Evolutionary conservation across 2,113 vertebrate species (phyloP).

Genomic region (Takifugu flavidus): DNA sequence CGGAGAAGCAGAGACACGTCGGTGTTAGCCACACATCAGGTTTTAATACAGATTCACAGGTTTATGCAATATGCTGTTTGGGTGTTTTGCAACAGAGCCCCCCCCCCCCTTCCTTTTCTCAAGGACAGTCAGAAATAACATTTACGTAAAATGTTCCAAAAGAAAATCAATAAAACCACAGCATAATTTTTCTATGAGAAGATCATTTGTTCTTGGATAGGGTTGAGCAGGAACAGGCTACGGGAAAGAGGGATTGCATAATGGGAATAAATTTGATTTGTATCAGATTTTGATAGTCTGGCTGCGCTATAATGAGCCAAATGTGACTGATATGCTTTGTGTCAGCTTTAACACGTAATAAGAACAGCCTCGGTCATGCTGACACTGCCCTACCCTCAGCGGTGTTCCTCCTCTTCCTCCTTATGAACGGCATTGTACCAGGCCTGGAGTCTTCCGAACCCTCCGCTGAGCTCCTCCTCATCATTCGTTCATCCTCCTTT

Average conservation of each 20-base stretch:
- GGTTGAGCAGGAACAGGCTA: too few species aligned
- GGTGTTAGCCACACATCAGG: constrained; percentile 16
- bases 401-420: constrained; percentile 68
- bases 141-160: constrained; percentile 1
- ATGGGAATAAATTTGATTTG: too few species aligned
- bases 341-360: constrained; percentile 26
- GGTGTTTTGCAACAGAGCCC: constrained; percentile 8
- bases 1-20: constrained; percentile 19
- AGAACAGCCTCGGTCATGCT: constrained; percentile 26
- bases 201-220: neutral
- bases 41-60: constrained; percentile 24
- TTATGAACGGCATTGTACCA: constrained; percentile 38
- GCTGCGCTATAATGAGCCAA: constrained; percentile 1
- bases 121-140: constrained; percentile 10
- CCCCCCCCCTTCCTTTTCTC: neutral
- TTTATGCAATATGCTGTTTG: constrained; percentile 31
- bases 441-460: constrained; percentile 58
- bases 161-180: neutral
- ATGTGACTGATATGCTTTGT: constrained; percentile 20
- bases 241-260: neutral
- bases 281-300: neutral
- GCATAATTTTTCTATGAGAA: neutral
- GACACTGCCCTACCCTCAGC: constrained; percentile 64
- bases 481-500: constrained; percentile 75
- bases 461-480: constrained; percentile 62